Percentiles rank a stretch among this genome's conserved stretches.
phyloP scores from a whole-genome alignment of 2,797 vertebrate genomes.

The Petrocephalus sullivani region DNA sequence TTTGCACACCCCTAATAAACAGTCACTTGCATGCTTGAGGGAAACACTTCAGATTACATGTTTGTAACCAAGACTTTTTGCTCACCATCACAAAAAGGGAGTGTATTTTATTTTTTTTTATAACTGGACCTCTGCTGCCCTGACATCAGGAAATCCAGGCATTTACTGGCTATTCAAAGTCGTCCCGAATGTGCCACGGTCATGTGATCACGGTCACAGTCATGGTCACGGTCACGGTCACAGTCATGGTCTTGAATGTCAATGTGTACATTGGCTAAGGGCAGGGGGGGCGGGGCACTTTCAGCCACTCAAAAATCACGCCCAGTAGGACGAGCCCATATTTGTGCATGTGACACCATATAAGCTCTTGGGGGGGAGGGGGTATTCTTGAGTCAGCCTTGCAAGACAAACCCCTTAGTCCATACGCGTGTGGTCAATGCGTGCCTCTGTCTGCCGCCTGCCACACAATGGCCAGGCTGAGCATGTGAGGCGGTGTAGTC shows the following conservation, averaged over 20 bases:
- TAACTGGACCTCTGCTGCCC: neutral
- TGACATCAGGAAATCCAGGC: conserved; percentile 18
- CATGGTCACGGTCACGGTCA: too few species aligned
- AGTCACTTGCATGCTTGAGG: neutral
- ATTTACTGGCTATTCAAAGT: conserved; percentile 6
- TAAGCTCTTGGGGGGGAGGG: conserved; percentile 16
- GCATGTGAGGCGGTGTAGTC: neutral
- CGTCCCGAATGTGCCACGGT: neutral
- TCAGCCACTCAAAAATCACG: neutral
- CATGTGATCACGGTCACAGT: too few species aligned
- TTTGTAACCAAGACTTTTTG: neutral
- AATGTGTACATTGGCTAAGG: conserved; percentile 29
- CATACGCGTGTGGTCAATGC: neutral
- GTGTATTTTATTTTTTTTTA: neutral
- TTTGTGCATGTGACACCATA: conserved; percentile 8
- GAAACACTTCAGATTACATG: neutral
- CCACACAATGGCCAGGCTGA: neutral
- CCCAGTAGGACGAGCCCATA: neutral
- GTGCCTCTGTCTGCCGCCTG: neutral
- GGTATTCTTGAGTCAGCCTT: neutral
- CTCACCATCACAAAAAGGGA: neutral
- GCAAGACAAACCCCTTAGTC: neutral
- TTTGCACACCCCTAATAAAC: neutral
- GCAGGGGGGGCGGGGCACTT: neutral
- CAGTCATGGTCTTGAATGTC: neutral